Conservation (phyloP, 2,888 invertebrate species). For the Idaea biselata region DNA sequence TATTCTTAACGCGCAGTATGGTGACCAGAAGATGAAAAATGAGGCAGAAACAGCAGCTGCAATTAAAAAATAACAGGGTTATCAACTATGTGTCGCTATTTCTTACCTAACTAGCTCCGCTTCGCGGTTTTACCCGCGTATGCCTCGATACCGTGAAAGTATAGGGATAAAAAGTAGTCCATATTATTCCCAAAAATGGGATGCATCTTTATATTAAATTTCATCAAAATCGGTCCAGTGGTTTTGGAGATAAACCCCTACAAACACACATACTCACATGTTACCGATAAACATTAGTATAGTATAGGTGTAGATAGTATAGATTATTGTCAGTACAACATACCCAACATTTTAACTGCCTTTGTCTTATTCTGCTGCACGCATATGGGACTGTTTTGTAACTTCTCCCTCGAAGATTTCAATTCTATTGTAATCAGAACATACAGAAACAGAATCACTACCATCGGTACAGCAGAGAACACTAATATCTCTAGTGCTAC, state of each 20-base stretch:
- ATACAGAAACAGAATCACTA: slow-evolving; percentile 89
- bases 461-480: slow-evolving; percentile 92
- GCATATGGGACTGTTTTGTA: slow-evolving; percentile 71
- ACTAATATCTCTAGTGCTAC: slow-evolving; percentile 84
- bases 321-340: no score
- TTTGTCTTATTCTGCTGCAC: slow-evolving; percentile 70
- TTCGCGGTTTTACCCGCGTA: neutral
- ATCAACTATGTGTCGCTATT: neutral
- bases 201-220: no score
- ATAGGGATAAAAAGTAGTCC: no score
- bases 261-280: no score
- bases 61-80: slow-evolving; percentile 24
- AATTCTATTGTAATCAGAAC: slow-evolving; percentile 87
- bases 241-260: no score
- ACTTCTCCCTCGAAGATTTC: slow-evolving; percentile 78
- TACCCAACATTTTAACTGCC: slow-evolving; percentile 90
- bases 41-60: slow-evolving; percentile 67
- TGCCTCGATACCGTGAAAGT: no score
- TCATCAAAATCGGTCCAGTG: no score
- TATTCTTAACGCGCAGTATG: slow-evolving; percentile 88
- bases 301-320: no score
- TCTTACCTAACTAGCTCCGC: neutral
- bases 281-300: no score
- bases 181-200: no score
- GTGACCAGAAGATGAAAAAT: slow-evolving; percentile 87